Evolutionary conservation across 2,113 vertebrate species (phyloP).

Genomic region (Cyanistes caeruleus): DNA sequence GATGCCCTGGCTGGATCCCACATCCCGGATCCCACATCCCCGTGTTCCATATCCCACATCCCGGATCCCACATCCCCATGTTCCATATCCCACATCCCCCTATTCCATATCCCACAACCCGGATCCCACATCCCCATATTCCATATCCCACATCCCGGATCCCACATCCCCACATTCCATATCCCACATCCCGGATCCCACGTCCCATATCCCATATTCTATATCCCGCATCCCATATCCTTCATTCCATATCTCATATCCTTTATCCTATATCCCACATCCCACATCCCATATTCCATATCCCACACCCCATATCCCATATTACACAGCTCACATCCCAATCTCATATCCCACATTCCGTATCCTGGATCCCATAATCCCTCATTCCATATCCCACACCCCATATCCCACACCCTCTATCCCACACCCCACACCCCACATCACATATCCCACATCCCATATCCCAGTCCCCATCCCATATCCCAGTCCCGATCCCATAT

Average conservation of each 20-base stretch:
- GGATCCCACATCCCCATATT: accelerated
- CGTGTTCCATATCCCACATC: too few relatives aligned
- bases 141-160: background rate
- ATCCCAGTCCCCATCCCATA: background rate
- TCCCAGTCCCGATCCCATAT: too few relatives aligned
- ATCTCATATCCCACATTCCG: background rate
- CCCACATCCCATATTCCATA: too few relatives aligned
- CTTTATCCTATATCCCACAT: too few relatives aligned
- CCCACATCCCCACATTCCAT: accelerated
- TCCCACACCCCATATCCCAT: too few relatives aligned
- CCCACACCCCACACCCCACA: background rate
- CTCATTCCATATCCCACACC: background rate
- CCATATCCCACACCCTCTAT: background rate
- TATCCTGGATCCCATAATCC: too few relatives aligned
- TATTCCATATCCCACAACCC: background rate
- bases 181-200: background rate
- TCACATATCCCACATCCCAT: accelerated
- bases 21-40: background rate
- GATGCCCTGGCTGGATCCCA: accelerated
- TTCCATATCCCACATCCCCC: too few relatives aligned
- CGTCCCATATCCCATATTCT: too few relatives aligned
- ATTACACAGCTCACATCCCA: background rate
- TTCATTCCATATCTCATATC: accelerated
- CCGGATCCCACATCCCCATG: accelerated
- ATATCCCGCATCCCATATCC: background rate